Evolutionary conservation across 2,797 vertebrate species (phyloP).

Genomic region (Scarus forsteni): DNA sequence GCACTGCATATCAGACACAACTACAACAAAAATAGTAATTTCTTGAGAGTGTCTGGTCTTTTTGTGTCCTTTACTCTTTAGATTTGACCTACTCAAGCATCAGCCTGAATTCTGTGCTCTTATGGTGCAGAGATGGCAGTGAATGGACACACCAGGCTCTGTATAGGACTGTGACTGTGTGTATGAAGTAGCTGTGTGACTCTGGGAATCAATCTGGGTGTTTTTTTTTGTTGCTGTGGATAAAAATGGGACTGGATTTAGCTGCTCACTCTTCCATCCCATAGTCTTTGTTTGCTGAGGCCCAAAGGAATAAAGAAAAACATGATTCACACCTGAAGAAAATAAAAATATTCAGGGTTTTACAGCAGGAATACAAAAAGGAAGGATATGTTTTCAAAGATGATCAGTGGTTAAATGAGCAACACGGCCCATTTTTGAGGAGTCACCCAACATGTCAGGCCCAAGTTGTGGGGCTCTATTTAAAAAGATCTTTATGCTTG

Average conservation of each 20-base stretch:
- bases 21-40: too few relatives aligned
- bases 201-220: slow-evolving; percentile 36
- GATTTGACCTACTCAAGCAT: not conserved
- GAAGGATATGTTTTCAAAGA: not conserved
- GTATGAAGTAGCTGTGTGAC: slow-evolving; percentile 29
- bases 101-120: slow-evolving; percentile 4
- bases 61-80: not conserved
- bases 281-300: slow-evolving; percentile 15
- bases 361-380: not conserved
- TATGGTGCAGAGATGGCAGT: slow-evolving; percentile 38
- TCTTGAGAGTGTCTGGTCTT: not conserved
- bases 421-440: slow-evolving; percentile 30
- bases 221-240: slow-evolving; percentile 36
- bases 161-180: slow-evolving; percentile 25
- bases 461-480: slow-evolving; percentile 40
- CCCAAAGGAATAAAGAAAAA: slow-evolving; percentile 11
- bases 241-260: slow-evolving; percentile 39
- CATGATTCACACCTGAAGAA: not conserved
- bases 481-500: slow-evolving; percentile 70
- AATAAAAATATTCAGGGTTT: slow-evolving; percentile 3
- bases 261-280: slow-evolving; percentile 31
- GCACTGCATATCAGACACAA: too few relatives aligned
- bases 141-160: slow-evolving; percentile 17
- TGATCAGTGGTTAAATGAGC: slow-evolving; percentile 3
- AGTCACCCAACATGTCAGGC: slow-evolving; percentile 44